These are phyloP conservation scores for Muntiacus muntjak DNA, from an alignment of 2,113 vertebrate genomes.

Conservation along the genomic window DNA sequence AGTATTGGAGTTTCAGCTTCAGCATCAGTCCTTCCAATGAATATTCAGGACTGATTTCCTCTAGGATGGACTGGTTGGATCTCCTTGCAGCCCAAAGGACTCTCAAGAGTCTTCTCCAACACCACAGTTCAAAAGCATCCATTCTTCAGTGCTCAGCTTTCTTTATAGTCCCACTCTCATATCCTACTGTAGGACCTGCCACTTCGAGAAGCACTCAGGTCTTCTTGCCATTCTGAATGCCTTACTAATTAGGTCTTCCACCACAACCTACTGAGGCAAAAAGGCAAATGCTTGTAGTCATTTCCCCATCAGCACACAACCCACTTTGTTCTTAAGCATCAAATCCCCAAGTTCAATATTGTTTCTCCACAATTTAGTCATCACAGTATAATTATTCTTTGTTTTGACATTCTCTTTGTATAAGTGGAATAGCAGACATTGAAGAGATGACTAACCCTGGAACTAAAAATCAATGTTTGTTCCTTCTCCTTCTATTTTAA, in stretches of 20 bases:
- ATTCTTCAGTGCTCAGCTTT: not conserved
- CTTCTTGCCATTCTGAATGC: not conserved
- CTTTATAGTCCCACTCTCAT: not conserved
- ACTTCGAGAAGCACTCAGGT: not conserved
- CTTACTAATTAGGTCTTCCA: not conserved
- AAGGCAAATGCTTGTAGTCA: not conserved
- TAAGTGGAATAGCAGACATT: constrained; percentile 29
- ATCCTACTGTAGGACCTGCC: constrained; percentile 27
- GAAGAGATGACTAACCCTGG: not conserved
- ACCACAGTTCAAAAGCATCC: not conserved
- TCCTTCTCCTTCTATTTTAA: not conserved
- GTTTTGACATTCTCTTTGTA: constrained; percentile 37
- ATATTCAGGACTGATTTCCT: not conserved
- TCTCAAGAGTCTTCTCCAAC: not conserved
- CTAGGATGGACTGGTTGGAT: not conserved
- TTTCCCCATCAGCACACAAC: not conserved
- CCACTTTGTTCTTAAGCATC: not conserved
- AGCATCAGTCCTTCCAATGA: not conserved
- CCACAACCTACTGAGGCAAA: not conserved
- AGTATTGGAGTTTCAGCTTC: not conserved
- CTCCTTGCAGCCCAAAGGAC: not conserved
- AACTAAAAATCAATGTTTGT: constrained; percentile 23
- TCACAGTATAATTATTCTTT: not conserved
- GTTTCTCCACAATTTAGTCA: constrained; percentile 19
- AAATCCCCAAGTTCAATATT: not conserved